Evolutionary conservation across 37 sponge, comb jelly and placozoan species (phyloP).

Genomic region (Ephydatia muelleri): DNA sequence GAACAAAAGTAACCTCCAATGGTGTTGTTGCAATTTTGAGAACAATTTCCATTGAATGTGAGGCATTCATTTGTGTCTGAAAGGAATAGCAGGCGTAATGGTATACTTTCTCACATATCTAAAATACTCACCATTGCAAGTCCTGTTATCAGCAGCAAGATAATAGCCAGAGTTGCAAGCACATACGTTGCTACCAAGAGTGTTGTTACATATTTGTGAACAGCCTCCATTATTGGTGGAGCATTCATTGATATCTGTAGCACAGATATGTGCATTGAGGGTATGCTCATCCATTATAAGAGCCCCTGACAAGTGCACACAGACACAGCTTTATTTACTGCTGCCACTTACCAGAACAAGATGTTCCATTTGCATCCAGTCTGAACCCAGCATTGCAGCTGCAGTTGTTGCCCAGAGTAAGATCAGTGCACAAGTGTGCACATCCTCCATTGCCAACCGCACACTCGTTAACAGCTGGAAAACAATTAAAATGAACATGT

Average conservation of each 20-base stretch:
- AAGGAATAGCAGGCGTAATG: too few species aligned
- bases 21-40: too few species aligned
- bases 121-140: neutral
- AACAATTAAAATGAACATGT: neutral
- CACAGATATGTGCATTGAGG: too few species aligned
- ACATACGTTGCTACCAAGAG: neutral
- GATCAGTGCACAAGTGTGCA: neutral
- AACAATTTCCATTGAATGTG: too few species aligned
- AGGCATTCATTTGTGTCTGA: too few species aligned
- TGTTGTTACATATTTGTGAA: neutral
- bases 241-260: conserved; percentile 21
- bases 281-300: too few species aligned
- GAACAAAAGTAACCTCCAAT: too few species aligned
- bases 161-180: neutral
- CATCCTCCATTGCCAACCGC: neutral
- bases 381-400: neutral
- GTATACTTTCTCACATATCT: too few species aligned
- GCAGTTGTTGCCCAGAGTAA: neutral
- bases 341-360: too few species aligned
- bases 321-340: too few species aligned
- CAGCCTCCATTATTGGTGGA: neutral
- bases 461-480: neutral
- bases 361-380: neutral
- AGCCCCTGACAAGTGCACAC: too few species aligned
- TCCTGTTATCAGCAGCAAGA: neutral